phyloP scores from a whole-genome alignment of 2,888 invertebrate genomes.

The Tipula lateralis region DNA sequence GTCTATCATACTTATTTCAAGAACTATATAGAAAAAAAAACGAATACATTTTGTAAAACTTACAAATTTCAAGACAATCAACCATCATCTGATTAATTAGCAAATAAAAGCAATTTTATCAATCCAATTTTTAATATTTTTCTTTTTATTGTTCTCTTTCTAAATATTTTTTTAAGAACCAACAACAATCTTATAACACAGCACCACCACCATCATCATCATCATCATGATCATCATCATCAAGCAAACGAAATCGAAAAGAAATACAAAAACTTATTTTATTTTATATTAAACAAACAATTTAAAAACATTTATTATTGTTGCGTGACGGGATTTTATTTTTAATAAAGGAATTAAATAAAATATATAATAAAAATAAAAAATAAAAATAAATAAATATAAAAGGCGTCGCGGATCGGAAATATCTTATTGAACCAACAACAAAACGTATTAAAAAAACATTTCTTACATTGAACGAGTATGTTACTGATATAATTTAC shows the following conservation, averaged over 20 bases:
- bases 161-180: neutral
- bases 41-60: neutral
- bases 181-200: neutral
- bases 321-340: slow-evolving; percentile 19
- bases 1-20: neutral
- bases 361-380: neutral
- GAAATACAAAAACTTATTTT: neutral
- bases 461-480: neutral
- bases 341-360: slow-evolving; percentile 24
- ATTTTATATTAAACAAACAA: neutral
- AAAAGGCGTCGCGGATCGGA: slow-evolving; percentile 19
- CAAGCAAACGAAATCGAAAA: neutral
- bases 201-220: neutral
- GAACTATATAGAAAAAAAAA: neutral
- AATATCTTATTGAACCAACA: neutral
- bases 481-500: neutral
- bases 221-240: neutral
- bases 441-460: slow-evolving; percentile 4
- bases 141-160: neutral
- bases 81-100: slow-evolving; percentile 24
- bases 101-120: slow-evolving; percentile 24
- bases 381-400: neutral
- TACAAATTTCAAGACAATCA: slow-evolving; percentile 24
- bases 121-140: slow-evolving; percentile 19
- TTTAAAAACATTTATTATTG: slow-evolving; percentile 24